Evolutionary conservation across 2,888 invertebrate species (phyloP), one percentile per base, ranked within the genome.

Genomic region (Xestia xanthographa): DNA sequence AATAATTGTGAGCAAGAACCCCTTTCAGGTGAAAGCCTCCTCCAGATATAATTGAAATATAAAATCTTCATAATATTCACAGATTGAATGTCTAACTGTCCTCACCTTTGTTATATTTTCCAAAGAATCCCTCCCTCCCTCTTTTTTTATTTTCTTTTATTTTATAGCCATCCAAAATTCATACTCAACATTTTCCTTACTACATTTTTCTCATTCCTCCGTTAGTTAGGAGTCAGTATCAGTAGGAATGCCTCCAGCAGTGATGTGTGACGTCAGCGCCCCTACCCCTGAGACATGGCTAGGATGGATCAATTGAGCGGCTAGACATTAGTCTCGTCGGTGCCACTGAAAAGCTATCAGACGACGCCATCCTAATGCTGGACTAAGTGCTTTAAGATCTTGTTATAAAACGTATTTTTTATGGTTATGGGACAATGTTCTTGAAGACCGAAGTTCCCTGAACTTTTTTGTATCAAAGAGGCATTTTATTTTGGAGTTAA

Each of bases 271-370:
- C 84, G 77, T 84, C 84, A 80, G 53, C 70, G 29, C 73, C 70
- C 69, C 76, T 53, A 72, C 76, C 77, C 75, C 62, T 70, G 53
- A 72, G 69, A 69, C 63, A 34, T 62, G 48, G 63, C 69, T 29
- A 72, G 71, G 73, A 82, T 72, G 68, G 83, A 83, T 80, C 86
- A 80, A 83, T 80, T 45, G 71, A 41, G 63, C 38, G 80, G 70
- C 86, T 66, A 77, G 82, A 86, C 84, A 73, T 60, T 66, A 60
- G 84, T 83, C 84, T 80, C 74, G 80, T 63, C 83, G 62, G 66
- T 68, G 34, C 77, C 73, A 69, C 68, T 69, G 43, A 69, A 66
- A 66, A 56, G 53, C 63, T 77, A 71, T 72, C 29, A 38, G n/a
- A 41, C 50, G 73, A 66, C 85, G 85, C 77, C 81, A 84, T 68